Percentiles rank a stretch among this genome's conserved stretches.
Evolutionary conservation across 2,888 invertebrate genomes (phyloP).

Genomic region (Amphimallon solstitiale): DNA sequence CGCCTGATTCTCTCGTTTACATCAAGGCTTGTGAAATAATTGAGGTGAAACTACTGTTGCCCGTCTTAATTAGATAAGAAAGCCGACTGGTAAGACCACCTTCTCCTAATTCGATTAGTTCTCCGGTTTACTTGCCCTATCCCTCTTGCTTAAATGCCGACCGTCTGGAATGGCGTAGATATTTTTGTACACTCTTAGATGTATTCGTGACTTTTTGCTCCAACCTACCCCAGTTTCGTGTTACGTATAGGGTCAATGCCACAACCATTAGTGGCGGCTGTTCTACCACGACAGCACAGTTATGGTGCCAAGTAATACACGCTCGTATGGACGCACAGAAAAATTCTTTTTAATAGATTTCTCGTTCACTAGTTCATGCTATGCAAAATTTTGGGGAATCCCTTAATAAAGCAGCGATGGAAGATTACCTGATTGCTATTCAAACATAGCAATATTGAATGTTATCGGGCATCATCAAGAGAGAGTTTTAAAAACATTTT

Average conservation of each 20-base stretch:
- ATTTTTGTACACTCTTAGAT: slow-evolving; percentile 44
- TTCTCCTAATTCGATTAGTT: slow-evolving; percentile 28
- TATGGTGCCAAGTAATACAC: no score
- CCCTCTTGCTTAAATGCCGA: slow-evolving; percentile 37
- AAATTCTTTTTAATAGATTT: no score
- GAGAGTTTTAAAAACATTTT: no score
- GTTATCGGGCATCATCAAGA: no score
- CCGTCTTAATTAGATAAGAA: slow-evolving; percentile 32
- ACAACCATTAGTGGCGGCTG: neutral
- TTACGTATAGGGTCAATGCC: slow-evolving; percentile 34
- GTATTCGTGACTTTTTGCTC: slow-evolving; percentile 42
- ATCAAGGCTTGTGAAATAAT: slow-evolving; percentile 22
- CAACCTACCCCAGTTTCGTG: slow-evolving; percentile 43
- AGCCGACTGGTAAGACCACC: slow-evolving; percentile 21
- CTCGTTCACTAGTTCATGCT: no score
- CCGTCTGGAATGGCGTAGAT: slow-evolving; percentile 46
- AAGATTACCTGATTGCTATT: no score
- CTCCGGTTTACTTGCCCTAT: slow-evolving; percentile 27
- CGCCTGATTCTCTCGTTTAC: slow-evolving; percentile 16
- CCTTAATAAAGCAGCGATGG: no score
- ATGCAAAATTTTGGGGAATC: no score
- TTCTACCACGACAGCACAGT: no score
- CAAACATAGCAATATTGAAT: no score
- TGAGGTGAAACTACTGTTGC: slow-evolving; percentile 26
- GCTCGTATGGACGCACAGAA: no score